Base-by-base conservation (phyloP, 2,888 invertebrate species). In the Bellardia pandia region DNA sequence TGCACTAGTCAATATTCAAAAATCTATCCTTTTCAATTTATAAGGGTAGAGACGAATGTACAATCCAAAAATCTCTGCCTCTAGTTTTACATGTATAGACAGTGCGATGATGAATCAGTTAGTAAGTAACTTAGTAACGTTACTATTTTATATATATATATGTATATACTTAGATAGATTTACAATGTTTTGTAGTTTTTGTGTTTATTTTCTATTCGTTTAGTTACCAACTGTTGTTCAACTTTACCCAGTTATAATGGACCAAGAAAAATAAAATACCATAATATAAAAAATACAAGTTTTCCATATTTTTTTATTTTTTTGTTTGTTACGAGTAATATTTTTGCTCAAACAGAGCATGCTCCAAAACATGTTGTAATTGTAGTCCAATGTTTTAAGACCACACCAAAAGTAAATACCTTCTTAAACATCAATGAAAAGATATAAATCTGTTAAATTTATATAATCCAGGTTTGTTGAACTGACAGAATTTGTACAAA, bases 401-500 rank as follows among this genome's bases (percentile, higher is more conserved):
- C 87, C 87, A 87, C 87, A 75, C 84, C 87, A 87, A 84, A 86
- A 64, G 0, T 42, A 72, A 80, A 80, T 60, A 62, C 81, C 66
- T 82, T 75, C 68, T 68, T 40, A 68, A 23, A 53, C 80, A 74
- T 68, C 80, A 68, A 80, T 48, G 60, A 30, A 77, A 37, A 78
- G 81, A 85, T 85, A 60, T 56, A 81, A 87, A 87, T 86, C 84
- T 80, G 40, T 64, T n/a, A 40, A 45, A 74, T 45, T 13, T 45
- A 51, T 72, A 51, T 16, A 42, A 23, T 66, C 23, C 45, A 62
- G 30, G 48, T 33, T 72, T 72, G 5, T 45, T n/a, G 42, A 42
- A 9, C 37, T 68, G 16, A 30, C 37, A 78, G 78, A 69, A 79
- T 48, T 76, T 37, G 30, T 48, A n/a, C 0, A 62, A 76, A 60